Conservation (phyloP, 2,888 invertebrate genomes). For the Ochropacha duplaris region DNA sequence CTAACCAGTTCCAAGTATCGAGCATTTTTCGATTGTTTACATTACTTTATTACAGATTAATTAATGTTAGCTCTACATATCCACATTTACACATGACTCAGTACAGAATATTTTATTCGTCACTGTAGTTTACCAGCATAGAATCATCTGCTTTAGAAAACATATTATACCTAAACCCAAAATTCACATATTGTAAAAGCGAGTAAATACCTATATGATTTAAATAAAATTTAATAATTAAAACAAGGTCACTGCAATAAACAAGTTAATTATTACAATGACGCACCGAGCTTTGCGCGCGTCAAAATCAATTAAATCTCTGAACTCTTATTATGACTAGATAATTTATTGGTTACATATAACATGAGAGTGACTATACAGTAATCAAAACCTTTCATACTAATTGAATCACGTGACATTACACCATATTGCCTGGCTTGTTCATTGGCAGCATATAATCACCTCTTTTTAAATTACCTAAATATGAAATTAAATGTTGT, state of each 20-base stretch:
- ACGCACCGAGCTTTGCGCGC: neutral
- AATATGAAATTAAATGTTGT: too few species aligned
- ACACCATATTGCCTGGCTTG: neutral
- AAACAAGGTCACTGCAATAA: neutral
- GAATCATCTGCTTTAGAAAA: neutral
- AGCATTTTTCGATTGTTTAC: neutral
- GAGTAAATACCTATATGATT: neutral
- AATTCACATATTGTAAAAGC: neutral
- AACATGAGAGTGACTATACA: neutral
- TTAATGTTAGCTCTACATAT: neutral
- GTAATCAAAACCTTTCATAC: neutral
- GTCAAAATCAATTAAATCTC: constrained; percentile 1
- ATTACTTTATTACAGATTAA: neutral
- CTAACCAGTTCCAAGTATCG: neutral
- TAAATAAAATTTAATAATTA: neutral
- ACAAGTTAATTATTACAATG: neutral
- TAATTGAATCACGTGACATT: neutral
- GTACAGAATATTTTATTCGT: neutral
- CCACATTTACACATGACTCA: neutral
- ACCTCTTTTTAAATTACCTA: too few species aligned
- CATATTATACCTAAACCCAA: neutral
- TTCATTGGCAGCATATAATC: neutral
- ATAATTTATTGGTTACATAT: neutral
- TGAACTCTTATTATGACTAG: constrained; percentile 1
- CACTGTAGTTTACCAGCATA: neutral